Evolutionary conservation across 1,140 invertebrate species (phyloP).

Genomic region (Dinoponera quadriceps): DNA sequence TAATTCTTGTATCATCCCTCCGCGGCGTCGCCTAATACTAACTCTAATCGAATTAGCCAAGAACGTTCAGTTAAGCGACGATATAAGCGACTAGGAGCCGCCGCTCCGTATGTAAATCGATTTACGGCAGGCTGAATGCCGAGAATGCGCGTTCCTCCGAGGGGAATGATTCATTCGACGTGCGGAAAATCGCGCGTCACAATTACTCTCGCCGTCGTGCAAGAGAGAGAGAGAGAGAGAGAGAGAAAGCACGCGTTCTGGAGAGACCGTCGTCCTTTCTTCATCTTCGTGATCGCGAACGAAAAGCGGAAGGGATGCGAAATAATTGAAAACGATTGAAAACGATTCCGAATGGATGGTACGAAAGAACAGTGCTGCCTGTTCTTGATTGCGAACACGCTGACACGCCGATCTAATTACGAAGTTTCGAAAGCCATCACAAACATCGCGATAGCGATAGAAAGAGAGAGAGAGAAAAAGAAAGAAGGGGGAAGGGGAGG

Average conservation of each 20-base stretch:
- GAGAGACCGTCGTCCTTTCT: too few relatives aligned
- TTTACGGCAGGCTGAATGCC: conserved; percentile 53
- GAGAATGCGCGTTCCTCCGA: background rate
- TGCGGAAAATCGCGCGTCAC: background rate
- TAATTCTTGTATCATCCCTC: conserved; percentile 73
- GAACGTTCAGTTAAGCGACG: conserved; percentile 62
- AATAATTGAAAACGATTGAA: background rate
- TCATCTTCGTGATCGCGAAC: too few relatives aligned
- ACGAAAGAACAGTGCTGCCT: background rate
- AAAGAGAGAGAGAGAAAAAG: too few relatives aligned
- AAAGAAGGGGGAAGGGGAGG: too few relatives aligned
- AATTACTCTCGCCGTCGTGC: background rate
- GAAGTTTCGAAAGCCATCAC: conserved; percentile 7
- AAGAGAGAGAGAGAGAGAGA: too few relatives aligned
- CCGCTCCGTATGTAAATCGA: conserved; percentile 61
- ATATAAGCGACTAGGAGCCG: conserved; percentile 58
- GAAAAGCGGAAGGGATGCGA: background rate
- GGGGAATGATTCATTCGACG: conserved; percentile 1
- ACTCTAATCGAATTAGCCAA: conserved; percentile 71
- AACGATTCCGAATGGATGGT: background rate
- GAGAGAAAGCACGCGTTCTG: too few relatives aligned
- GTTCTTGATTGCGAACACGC: conserved; percentile 1
- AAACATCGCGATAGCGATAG: background rate
- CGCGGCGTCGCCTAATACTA: conserved; percentile 65
- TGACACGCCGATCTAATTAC: conserved; percentile 16